phyloP scores from a whole-genome alignment of 1,140 invertebrate genomes.

The Drosophila biarmipes region DNA sequence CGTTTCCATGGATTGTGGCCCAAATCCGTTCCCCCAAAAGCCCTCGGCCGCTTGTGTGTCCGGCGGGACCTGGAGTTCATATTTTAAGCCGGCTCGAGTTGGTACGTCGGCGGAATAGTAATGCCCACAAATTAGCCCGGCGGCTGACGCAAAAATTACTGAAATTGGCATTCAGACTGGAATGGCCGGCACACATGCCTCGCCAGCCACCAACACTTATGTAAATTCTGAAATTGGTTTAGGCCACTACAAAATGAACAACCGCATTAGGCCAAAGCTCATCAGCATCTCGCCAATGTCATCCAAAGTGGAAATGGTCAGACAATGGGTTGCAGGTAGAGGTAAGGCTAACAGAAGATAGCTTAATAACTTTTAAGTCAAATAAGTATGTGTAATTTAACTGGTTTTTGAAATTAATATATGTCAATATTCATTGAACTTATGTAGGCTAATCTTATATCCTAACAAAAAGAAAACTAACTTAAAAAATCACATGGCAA shows the following conservation, averaged over 20 bases:
- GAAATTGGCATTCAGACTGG: conserved; percentile 37
- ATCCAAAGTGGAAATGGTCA: not conserved
- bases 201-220: not conserved
- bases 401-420: too few species aligned
- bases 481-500: not conserved
- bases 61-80: conserved; percentile 29
- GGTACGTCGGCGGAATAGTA: conserved; percentile 40
- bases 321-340: conserved; percentile 7
- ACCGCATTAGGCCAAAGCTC: conserved; percentile 18
- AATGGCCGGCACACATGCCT: not conserved
- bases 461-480: not conserved
- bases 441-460: too few species aligned
- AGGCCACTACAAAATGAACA: conserved; percentile 34
- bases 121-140: conserved; percentile 40
- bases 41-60: not conserved
- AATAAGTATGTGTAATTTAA: too few species aligned
- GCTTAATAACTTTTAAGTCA: not conserved
- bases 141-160: conserved; percentile 43
- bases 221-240: conserved; percentile 33
- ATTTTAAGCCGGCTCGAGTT: conserved; percentile 37
- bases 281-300: conserved; percentile 14
- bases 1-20: conserved; percentile 22
- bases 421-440: too few species aligned
- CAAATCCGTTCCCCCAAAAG: not conserved
- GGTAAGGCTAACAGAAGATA: not conserved